A percentile compares a stretch with the other conserved stretches of the same genome.
Evolutionary conservation across 2,113 vertebrate species (phyloP).

Genomic region (Dipodomys ordii): DNA sequence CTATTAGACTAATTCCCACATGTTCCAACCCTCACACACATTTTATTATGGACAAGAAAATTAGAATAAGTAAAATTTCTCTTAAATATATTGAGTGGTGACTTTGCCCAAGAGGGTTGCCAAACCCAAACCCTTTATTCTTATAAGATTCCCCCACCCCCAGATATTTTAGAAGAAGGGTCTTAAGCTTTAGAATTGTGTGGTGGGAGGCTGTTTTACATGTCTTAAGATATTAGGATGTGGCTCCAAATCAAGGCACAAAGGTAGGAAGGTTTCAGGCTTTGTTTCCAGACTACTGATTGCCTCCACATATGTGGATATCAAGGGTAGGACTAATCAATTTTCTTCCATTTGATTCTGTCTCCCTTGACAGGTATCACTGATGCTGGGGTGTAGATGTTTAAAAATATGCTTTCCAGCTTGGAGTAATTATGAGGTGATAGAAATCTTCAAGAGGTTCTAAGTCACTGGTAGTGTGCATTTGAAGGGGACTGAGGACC

Average conservation of each 20-base stretch:
- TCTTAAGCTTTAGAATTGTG: too few relatives aligned
- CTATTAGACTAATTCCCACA: not conserved
- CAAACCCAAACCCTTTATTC: not conserved
- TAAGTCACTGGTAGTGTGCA: not conserved
- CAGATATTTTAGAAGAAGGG: too few relatives aligned
- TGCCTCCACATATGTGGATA: not conserved
- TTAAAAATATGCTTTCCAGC: not conserved
- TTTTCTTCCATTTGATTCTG: not conserved
- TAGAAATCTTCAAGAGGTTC: not conserved
- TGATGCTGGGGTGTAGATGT: not conserved
- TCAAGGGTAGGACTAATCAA: not conserved
- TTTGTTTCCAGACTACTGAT: not conserved
- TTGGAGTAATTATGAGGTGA: not conserved
- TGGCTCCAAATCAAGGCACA: not conserved
- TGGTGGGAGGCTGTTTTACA: not conserved
- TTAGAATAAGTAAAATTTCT: constrained; percentile 27
- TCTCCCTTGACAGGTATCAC: not conserved
- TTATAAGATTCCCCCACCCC: not conserved
- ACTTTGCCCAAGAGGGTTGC: not conserved
- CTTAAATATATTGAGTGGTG: not conserved
- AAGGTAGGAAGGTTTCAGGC: not conserved
- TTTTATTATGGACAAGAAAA: not conserved
- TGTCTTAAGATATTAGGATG: not conserved
- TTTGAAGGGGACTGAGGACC: not conserved
- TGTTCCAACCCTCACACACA: not conserved